Evolutionary conservation across 1,140 invertebrate genomes (phyloP).

Genomic region (Maconellicoccus hirsutus): DNA sequence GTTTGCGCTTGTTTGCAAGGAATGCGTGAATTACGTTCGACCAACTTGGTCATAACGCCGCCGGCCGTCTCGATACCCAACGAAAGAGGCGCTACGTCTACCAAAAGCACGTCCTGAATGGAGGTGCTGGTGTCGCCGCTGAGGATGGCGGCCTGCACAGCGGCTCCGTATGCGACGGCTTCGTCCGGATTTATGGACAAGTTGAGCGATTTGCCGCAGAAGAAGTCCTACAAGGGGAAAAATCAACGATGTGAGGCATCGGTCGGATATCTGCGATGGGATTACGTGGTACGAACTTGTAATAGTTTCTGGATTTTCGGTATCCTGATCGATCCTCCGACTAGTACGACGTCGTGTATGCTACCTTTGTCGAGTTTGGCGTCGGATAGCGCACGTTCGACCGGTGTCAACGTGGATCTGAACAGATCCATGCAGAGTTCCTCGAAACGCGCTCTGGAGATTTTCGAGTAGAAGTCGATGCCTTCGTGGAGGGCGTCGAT

Average conservation of each 20-base stretch:
- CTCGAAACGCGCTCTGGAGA: constrained; percentile 49
- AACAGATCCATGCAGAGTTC: constrained; percentile 49
- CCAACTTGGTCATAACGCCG: constrained; percentile 45
- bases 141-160: constrained; percentile 50
- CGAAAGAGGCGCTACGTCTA: constrained; percentile 44
- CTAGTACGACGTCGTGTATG: constrained; percentile 68
- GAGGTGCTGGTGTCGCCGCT: constrained; percentile 43
- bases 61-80: constrained; percentile 46
- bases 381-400: constrained; percentile 56
- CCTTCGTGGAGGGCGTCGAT: constrained; percentile 45
- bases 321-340: constrained; percentile 66
- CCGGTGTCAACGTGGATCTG: constrained; percentile 43
- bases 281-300: constrained; percentile 22
- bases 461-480: constrained; percentile 47
- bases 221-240: constrained; percentile 38
- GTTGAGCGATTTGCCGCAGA: constrained; percentile 47
- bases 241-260: background rate
- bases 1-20: constrained; percentile 42
- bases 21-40: constrained; percentile 43
- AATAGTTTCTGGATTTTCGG: constrained; percentile 50
- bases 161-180: constrained; percentile 52
- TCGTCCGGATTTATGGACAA: constrained; percentile 57
- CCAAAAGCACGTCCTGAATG: constrained; percentile 44
- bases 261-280: background rate
- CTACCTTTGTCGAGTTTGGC: constrained; percentile 56